phyloP scores from a whole-genome alignment of 1,140 invertebrate species.

The Drosophila baimaii region DNA sequence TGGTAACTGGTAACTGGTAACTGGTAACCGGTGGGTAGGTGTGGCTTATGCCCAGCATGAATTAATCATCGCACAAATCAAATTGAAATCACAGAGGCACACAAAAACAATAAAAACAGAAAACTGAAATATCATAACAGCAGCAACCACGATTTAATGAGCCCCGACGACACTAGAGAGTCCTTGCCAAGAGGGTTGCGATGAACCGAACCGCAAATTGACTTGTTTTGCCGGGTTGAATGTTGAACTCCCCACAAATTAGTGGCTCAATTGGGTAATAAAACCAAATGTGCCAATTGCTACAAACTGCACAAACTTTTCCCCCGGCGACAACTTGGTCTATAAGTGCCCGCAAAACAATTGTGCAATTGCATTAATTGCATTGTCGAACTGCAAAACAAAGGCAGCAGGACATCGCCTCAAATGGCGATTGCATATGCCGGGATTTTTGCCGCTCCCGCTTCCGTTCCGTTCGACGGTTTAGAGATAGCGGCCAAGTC shows the following conservation, averaged over 20 bases:
- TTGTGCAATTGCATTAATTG: slow-evolving; percentile 81
- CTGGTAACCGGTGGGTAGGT: slow-evolving; percentile 40
- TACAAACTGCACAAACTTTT: slow-evolving; percentile 58
- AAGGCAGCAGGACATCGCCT: slow-evolving; percentile 60
- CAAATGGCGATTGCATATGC: slow-evolving; percentile 69
- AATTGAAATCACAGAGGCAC: slow-evolving; percentile 61
- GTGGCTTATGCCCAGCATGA: slow-evolving; percentile 71
- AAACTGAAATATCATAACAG: slow-evolving; percentile 75
- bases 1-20: slow-evolving; percentile 8
- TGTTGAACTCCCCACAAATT: slow-evolving; percentile 74
- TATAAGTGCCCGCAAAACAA: slow-evolving; percentile 57
- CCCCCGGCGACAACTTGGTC: slow-evolving; percentile 23
- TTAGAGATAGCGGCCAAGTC: slow-evolving; percentile 52
- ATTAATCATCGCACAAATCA: slow-evolving; percentile 72
- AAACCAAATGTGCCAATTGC: slow-evolving; percentile 83
- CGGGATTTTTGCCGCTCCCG: slow-evolving; percentile 44
- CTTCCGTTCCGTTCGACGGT: slow-evolving; percentile 5
- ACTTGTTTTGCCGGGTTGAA: slow-evolving; percentile 50
- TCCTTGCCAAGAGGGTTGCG: slow-evolving; percentile 4
- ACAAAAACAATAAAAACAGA: slow-evolving; percentile 26
- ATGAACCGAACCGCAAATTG: slow-evolving; percentile 50
- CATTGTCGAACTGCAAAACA: slow-evolving; percentile 65
- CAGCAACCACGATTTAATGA: slow-evolving; percentile 63
- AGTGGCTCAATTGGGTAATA: slow-evolving; percentile 80
- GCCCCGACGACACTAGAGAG: slow-evolving; percentile 37